Percentiles rank a stretch among this genome's conserved stretches.
Evolutionary conservation across 1,140 invertebrate genomes (phyloP).

Genomic region (Pachypeltis micranthus): DNA sequence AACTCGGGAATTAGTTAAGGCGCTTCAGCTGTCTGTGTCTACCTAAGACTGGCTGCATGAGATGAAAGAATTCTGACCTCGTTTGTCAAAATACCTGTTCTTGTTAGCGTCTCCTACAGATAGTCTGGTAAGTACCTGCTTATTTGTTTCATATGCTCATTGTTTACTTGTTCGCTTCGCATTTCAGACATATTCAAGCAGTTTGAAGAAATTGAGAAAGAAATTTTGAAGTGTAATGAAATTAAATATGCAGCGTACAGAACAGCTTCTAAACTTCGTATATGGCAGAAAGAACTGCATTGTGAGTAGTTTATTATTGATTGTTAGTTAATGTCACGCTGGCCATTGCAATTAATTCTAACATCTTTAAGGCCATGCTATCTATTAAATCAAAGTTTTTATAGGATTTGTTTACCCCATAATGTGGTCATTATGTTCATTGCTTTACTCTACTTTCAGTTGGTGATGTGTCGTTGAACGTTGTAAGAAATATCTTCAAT

Average conservation of each 20-base stretch:
- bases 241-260: constrained; percentile 70
- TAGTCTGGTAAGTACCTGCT: no score
- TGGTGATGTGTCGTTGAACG: constrained; percentile 42
- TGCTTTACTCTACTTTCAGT: constrained; percentile 38
- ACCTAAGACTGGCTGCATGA: no score
- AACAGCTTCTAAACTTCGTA: constrained; percentile 65
- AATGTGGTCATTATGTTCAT: constrained; percentile 14
- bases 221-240: constrained; percentile 45
- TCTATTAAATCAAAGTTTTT: neutral
- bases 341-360: neutral
- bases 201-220: neutral
- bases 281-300: constrained; percentile 24
- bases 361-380: neutral
- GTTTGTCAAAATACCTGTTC: no score
- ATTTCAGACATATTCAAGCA: neutral
- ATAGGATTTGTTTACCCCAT: neutral
- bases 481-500: constrained; percentile 44
- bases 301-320: neutral
- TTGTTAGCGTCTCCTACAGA: no score
- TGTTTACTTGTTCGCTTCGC: no score
- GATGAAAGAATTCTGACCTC: no score
- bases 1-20: no score
- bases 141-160: no score
- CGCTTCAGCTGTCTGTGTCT: no score
- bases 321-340: neutral